Evolutionary conservation across 2,797 vertebrate genomes (phyloP).

Genomic region (Antennarius maculatus): DNA sequence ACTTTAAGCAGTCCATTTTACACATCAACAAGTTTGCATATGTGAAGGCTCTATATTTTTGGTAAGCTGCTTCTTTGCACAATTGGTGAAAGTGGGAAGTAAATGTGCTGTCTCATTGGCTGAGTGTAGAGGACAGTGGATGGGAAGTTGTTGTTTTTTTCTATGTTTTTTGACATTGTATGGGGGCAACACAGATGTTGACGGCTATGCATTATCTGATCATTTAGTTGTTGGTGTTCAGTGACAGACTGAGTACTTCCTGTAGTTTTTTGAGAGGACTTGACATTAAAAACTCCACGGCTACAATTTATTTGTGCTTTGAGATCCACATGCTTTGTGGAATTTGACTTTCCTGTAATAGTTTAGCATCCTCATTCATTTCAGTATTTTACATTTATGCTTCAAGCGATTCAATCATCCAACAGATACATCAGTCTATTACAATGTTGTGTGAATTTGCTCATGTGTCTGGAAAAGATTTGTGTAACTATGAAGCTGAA

Average conservation of each 20-base stretch:
- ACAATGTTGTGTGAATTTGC: conserved; percentile 1
- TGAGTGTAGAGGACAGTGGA: conserved; percentile 15
- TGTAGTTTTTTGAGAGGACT: conserved; percentile 16
- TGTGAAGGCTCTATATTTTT: conserved; percentile 25
- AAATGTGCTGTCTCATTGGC: conserved; percentile 16
- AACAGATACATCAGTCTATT: background rate
- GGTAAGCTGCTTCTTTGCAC: conserved; percentile 46
- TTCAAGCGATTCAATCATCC: background rate
- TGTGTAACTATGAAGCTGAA: conserved; percentile 20
- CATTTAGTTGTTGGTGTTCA: conserved; percentile 67
- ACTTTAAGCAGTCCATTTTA: conserved; percentile 4
- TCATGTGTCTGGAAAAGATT: conserved; percentile 8
- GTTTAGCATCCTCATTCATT: background rate
- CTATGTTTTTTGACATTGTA: conserved; percentile 21
- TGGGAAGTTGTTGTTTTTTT: conserved; percentile 34
- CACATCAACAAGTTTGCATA: background rate
- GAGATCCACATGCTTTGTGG: conserved; percentile 1
- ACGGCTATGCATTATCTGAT: conserved; percentile 75
- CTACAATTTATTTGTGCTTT: conserved; percentile 10
- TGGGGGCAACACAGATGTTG: conserved; percentile 14
- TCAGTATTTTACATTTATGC: background rate
- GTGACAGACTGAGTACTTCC: conserved; percentile 14
- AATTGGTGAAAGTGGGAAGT: conserved; percentile 24
- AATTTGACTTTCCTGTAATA: conserved; percentile 9
- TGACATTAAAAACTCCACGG: conserved; percentile 6